phyloP scores from a whole-genome alignment of 2,888 invertebrate genomes.

The Rhagium mordax region DNA sequence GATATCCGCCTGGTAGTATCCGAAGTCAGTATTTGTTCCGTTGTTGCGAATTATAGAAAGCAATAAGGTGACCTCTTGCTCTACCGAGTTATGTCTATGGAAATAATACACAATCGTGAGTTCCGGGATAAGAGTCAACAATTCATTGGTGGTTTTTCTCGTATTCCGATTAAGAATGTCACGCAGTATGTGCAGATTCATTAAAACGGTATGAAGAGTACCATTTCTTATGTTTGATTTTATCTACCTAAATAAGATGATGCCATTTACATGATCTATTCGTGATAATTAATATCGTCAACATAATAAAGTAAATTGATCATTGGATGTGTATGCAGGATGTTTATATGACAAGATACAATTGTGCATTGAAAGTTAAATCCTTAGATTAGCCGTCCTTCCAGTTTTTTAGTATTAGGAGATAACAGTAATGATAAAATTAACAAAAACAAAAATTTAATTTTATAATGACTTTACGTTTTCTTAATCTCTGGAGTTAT shows the following conservation, averaged over 20 bases:
- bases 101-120: slow-evolving; percentile 57
- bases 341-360: background rate
- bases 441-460: background rate
- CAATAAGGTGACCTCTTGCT: slow-evolving; percentile 58
- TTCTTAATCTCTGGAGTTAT: slow-evolving; percentile 4
- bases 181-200: slow-evolving; percentile 30
- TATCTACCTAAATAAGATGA: background rate
- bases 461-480: slow-evolving; percentile 1
- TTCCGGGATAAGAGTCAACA: slow-evolving; percentile 54
- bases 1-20: slow-evolving; percentile 33
- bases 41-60: slow-evolving; percentile 59
- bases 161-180: slow-evolving; percentile 31
- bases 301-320: background rate
- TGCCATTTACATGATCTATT: slow-evolving; percentile 8
- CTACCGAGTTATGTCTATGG: slow-evolving; percentile 56
- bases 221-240: background rate
- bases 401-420: slow-evolving; percentile 1
- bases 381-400: background rate
- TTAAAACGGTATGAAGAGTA: slow-evolving; percentile 19
- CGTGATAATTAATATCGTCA: slow-evolving; percentile 23
- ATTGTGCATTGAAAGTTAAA: background rate
- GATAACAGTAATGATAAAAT: background rate
- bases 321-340: background rate
- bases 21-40: slow-evolving; percentile 46
- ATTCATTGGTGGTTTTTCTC: slow-evolving; percentile 44